Evolutionary conservation across 2,113 vertebrate genomes (phyloP), one percentile per base, ranked within the genome.

Genomic region (Lamprotornis superbus): DNA sequence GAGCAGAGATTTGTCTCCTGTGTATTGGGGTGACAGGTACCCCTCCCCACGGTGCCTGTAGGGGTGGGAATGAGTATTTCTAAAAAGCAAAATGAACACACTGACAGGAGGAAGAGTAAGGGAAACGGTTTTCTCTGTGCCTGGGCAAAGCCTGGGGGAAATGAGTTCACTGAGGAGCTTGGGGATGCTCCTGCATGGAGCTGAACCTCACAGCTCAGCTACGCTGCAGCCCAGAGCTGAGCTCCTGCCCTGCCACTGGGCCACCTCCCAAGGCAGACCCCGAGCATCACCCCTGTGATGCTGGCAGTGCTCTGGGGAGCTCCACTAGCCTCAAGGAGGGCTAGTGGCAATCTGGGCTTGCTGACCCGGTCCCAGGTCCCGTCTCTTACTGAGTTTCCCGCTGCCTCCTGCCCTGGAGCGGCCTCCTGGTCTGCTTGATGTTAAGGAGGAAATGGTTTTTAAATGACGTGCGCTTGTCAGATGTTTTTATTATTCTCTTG

Each of bases 401-500:
- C 82, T 65, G 83, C 56, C 70, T 82, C 81, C 40, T 79, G 95
- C 89, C 73, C 93, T 49, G 50, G 37, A 39, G 78, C 4, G 31
- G 95, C 53, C 92, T 93, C 94, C 39, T 19, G 28, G 20, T 46
- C 90, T 84, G 92, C 91, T 83, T 81, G 80, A 82, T 89, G 82
- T 55, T 63, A 83, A 93, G 87, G 91, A 93, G 95, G 96, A 97
- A 97, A 97, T 96, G 90, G 50, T 88, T 97, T 93, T 89, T 83
- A 94, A 95, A 95, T 94, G 93, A 96, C 80, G 89, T 94, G 92
- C 20, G 28, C 61, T 90, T 92, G 90, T 97, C 95, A 96, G 91
- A 94, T 97, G 97, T 94, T 97, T 97, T 97, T 95, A 89, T 96
- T 95, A 89, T 97, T 94, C 96, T 93, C 46, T 95, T 49, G 47